These are phyloP conservation scores for Geotrypetes seraphini DNA, from an alignment of 2,797 vertebrate genomes.

Conservation along the genomic window DNA sequence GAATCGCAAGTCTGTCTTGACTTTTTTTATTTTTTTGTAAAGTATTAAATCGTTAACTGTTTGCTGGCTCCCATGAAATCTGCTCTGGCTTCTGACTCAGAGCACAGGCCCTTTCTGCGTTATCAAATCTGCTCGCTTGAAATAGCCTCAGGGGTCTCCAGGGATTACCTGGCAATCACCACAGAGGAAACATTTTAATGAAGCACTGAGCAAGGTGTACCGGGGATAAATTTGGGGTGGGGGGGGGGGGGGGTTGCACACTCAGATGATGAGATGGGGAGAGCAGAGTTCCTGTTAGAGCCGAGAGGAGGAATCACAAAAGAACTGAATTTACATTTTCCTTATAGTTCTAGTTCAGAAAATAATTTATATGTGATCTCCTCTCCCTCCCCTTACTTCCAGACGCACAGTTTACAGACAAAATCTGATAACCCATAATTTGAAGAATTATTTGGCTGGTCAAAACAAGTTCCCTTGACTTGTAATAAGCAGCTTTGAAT, in stretches of 20 bases:
- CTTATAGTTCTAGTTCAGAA: constrained; percentile 38
- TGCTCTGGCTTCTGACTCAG: not conserved
- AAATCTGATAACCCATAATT: constrained; percentile 41
- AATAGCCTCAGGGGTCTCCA: constrained; percentile 17
- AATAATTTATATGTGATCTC: constrained; percentile 17
- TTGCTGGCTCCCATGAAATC: constrained; percentile 45
- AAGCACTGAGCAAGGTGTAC: constrained; percentile 11
- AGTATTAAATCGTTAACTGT: constrained; percentile 84
- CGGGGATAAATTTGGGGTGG: no score
- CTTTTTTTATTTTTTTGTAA: constrained; percentile 93
- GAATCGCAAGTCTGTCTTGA: constrained; percentile 98
- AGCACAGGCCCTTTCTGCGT: constrained; percentile 1
- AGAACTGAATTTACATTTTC: constrained; percentile 35
- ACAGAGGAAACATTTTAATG: constrained; percentile 13
- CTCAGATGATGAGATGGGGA: constrained; percentile 1
- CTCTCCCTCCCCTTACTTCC: not conserved
- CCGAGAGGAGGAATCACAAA: constrained; percentile 14
- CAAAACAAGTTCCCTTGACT: constrained; percentile 32
- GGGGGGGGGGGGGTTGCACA: not conserved
- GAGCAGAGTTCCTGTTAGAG: constrained; percentile 20
- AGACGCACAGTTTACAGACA: no score
- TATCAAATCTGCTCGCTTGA: not conserved
- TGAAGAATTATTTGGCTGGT: constrained; percentile 45
- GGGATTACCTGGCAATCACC: not conserved
- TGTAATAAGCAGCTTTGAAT: constrained; percentile 37